Evolutionary conservation across 2,888 invertebrate genomes (phyloP).

Genomic region (Ectemnius lituratus): DNA sequence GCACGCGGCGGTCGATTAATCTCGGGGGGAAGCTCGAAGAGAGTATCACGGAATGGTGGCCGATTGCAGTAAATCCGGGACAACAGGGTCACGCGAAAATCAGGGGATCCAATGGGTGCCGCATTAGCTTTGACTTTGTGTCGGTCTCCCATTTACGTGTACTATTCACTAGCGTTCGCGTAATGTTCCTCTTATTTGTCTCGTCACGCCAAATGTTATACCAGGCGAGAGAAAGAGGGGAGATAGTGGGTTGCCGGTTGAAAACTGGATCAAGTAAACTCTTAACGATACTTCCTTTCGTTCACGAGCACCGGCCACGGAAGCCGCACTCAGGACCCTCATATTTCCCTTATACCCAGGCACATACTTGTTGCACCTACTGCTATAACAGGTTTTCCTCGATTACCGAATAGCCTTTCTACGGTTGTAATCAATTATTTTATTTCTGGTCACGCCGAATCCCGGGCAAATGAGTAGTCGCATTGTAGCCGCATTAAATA

Average conservation of each 20-base stretch:
- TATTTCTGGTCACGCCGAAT: no score
- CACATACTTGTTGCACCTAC: no score
- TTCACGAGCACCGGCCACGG: neutral
- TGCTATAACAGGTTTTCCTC: no score
- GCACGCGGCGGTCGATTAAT: no score
- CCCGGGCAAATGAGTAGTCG: no score
- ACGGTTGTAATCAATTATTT: no score
- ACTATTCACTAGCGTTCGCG: conserved; percentile 15
- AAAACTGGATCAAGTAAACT: conserved; percentile 9
- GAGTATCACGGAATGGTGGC: conserved; percentile 20
- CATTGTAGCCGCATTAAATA: no score
- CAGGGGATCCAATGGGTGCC: conserved; percentile 38
- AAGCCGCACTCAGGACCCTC: neutral
- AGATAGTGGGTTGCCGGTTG: conserved; percentile 18
- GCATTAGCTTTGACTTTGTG: conserved; percentile 10
- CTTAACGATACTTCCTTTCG: neutral
- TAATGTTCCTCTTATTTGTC: conserved; percentile 45
- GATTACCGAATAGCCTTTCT: no score
- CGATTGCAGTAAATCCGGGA: conserved; percentile 40
- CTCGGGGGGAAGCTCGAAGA: no score
- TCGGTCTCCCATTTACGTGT: conserved; percentile 7
- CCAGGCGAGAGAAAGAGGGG: conserved; percentile 38
- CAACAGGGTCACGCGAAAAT: conserved; percentile 53
- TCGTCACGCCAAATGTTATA: conserved; percentile 51
- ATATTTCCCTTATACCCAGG: neutral